These are phyloP conservation scores for Athalia rosae DNA, from an alignment of 2,888 invertebrate genomes.

Conservation along the genomic window DNA sequence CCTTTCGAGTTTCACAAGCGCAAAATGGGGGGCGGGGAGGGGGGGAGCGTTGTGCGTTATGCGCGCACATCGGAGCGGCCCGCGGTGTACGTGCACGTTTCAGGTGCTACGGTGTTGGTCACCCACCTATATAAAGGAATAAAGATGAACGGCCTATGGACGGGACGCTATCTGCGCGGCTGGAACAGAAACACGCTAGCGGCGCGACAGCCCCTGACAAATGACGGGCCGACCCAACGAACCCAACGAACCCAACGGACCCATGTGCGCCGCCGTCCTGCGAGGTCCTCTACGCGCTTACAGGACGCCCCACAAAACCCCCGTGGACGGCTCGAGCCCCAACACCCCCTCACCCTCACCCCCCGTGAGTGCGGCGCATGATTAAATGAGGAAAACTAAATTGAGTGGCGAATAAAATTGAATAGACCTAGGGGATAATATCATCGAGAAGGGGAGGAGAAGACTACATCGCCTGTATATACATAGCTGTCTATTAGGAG, in stretches of 20 bases:
- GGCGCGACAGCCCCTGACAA: conserved; percentile 73
- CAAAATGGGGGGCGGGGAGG: too few relatives aligned
- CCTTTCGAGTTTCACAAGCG: too few relatives aligned
- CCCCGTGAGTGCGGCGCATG: conserved; percentile 59
- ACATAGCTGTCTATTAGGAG: not conserved
- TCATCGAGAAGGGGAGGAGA: not conserved
- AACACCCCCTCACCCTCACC: conserved; percentile 40
- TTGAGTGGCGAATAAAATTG: conserved; percentile 61
- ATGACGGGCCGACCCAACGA: conserved; percentile 71
- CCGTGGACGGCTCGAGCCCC: conserved; percentile 52
- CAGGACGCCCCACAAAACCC: conserved; percentile 54
- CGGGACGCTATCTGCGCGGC: conserved; percentile 72
- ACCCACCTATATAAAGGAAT: conserved; percentile 67
- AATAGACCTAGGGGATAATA: conserved; percentile 36
- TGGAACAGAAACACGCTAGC: conserved; percentile 73
- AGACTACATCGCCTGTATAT: not conserved
- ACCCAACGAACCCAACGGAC: conserved; percentile 47
- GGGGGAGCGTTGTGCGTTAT: too few relatives aligned
- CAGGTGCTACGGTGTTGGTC: conserved; percentile 38
- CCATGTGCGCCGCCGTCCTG: too few relatives aligned
- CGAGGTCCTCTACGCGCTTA: too few relatives aligned
- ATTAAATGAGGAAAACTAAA: conserved; percentile 70
- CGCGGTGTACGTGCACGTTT: conserved; percentile 47
- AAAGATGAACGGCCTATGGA: conserved; percentile 74
- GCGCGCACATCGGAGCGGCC: conserved; percentile 18